These are phyloP conservation scores for Patagioenas fasciata DNA, from an alignment of 2,113 vertebrate genomes.

Conservation along the genomic window DNA sequence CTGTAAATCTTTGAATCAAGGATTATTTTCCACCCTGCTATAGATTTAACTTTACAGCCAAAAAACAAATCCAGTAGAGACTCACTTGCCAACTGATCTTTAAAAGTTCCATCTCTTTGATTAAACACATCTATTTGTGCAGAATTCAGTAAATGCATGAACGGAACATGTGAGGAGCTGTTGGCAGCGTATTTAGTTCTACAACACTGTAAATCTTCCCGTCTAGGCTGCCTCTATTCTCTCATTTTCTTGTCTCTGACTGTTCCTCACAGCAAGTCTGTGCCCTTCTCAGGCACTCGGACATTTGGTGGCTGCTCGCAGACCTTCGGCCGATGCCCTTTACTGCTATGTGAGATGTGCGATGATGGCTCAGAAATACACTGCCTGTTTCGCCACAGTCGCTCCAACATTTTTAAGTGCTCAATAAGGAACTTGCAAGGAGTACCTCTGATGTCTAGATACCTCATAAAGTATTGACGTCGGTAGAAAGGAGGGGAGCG, in stretches of 20 bases:
- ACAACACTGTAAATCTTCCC: slow-evolving; percentile 40
- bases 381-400: background rate
- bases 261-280: background rate
- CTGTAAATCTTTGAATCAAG: background rate
- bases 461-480: slow-evolving; percentile 4
- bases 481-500: background rate
- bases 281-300: background rate
- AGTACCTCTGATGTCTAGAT: background rate
- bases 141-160: slow-evolving; percentile 29
- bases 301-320: background rate
- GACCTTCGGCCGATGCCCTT: background rate
- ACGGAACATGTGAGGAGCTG: slow-evolving; percentile 52
- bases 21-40: background rate
- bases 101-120: slow-evolving; percentile 45
- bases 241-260: slow-evolving; percentile 17
- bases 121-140: slow-evolving; percentile 55
- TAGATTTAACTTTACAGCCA: background rate
- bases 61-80: slow-evolving; percentile 40
- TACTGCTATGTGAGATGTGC: background rate
- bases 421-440: background rate
- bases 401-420: background rate
- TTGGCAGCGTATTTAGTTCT: slow-evolving; percentile 54
- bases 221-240: background rate
- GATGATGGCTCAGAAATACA: background rate
- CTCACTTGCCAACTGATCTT: slow-evolving; percentile 31